Evolutionary conservation across 2,797 vertebrate species (phyloP), one percentile per base, ranked within the genome.

Genomic region (Todus mexicanus): DNA sequence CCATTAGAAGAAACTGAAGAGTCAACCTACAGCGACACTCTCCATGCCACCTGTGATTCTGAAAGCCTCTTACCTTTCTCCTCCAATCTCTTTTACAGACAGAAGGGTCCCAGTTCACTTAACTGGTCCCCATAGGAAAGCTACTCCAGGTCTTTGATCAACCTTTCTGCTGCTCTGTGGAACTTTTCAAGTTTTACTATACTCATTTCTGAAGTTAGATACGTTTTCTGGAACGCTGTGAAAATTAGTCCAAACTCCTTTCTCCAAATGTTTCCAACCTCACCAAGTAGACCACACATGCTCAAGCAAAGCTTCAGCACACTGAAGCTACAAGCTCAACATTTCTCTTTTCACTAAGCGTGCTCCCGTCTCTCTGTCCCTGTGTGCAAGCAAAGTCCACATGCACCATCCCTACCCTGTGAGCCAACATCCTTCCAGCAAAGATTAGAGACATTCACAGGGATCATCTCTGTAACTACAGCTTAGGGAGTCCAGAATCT

Each of bases 321-420:
- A 12, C 2, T 0, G 0, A 60, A 89, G 22, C n/a, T 18, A 51
- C 1, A 2, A 64, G 16, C 27, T 82, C 65, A 42, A 56, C 70
- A 73, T 43, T 23, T 56, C 31, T 59, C 64, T 45, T n/a, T 35
- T 51, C 23, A 5, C 60, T 43, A 31, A 63, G 48, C 56, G 70
- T 4, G 2, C 20, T 20, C 59, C 47, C n/a, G 31, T 69, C 31
- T 47, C 60, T 29, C 48, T 38, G n/a, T 10, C 51, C 38, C 65
- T 12, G 1, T 0, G 4, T 61, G 70, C 37, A 71, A 61, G 54
- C 42, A 77, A 50, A 19, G 5, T 88, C 61, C 87, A 60, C 2
- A 43, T 23, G 48, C 40, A 56, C 27, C 56, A 77, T 21, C 47
- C 69, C 40, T 5, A 56, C 27, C n/a, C 56, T 1, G 1, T 11